Percentiles rank a stretch among this genome's conserved stretches.
Conservation (phyloP, 1,140 invertebrate species). For the Harlomillsia oculata region DNA sequence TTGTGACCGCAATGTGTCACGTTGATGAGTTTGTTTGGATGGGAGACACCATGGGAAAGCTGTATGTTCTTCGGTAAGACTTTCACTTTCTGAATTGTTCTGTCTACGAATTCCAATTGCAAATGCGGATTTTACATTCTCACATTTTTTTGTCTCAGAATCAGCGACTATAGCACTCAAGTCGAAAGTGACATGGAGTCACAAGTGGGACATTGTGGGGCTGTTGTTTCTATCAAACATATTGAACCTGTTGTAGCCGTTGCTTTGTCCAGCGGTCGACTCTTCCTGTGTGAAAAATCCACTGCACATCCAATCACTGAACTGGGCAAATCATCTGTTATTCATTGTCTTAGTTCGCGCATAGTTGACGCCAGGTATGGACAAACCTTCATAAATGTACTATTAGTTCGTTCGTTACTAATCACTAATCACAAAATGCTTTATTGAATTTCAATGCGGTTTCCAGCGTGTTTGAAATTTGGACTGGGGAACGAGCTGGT, state of each 20-base stretch:
- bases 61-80: slow-evolving; percentile 55
- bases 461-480: slow-evolving; percentile 49
- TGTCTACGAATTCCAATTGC: no score
- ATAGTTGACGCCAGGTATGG: slow-evolving; percentile 18
- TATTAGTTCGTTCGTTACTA: no score
- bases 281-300: slow-evolving; percentile 27
- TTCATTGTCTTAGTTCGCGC: slow-evolving; percentile 25
- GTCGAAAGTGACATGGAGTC: slow-evolving; percentile 28
- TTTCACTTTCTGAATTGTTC: no score
- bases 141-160: slow-evolving; percentile 3
- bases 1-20: slow-evolving; percentile 49
- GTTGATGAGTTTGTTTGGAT: slow-evolving; percentile 69
- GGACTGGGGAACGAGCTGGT: slow-evolving; percentile 66
- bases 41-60: slow-evolving; percentile 66
- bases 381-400: no score
- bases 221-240: slow-evolving; percentile 25
- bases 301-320: slow-evolving; percentile 17
- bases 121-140: slow-evolving; percentile 3
- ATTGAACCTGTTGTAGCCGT: slow-evolving; percentile 20
- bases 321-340: slow-evolving; percentile 24
- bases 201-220: slow-evolving; percentile 27
- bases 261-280: slow-evolving; percentile 24
- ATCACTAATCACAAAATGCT: background rate
- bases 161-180: slow-evolving; percentile 25
- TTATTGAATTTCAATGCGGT: background rate